Percentiles rank a stretch among this genome's conserved stretches.
Evolutionary conservation across 2,797 vertebrate species (phyloP).

Genomic region (Bradypodion ventrale): DNA sequence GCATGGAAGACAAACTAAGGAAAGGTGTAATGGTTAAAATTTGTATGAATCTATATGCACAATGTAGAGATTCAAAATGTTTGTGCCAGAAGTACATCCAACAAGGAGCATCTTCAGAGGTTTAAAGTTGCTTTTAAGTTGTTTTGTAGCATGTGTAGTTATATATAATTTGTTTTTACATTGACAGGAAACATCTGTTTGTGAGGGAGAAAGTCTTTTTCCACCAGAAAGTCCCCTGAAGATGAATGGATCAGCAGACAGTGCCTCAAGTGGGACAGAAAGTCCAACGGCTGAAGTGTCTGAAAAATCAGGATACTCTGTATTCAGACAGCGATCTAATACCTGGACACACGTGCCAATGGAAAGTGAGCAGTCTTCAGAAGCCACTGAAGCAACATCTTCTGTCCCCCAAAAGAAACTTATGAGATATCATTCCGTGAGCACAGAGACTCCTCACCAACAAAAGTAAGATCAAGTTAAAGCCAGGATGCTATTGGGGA

Average conservation of each 20-base stretch:
- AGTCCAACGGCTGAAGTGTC: constrained; percentile 65
- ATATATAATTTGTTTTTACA: constrained; percentile 15
- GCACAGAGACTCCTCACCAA: constrained; percentile 91
- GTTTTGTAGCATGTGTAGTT: fast-evolving
- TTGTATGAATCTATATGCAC: not conserved
- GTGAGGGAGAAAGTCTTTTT: constrained; percentile 71
- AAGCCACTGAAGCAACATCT: constrained; percentile 68
- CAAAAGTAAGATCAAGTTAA: constrained; percentile 85
- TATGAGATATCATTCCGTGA: constrained; percentile 95
- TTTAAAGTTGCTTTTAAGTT: not conserved
- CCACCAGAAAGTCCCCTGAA: constrained; percentile 75
- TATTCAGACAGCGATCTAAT: constrained; percentile 87
- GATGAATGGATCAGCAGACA: constrained; percentile 82
- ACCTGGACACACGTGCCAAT: constrained; percentile 87
- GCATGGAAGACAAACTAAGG: not conserved
- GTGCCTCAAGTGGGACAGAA: constrained; percentile 78
- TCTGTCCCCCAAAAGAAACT: constrained; percentile 87
- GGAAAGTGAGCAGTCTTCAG: constrained; percentile 72
- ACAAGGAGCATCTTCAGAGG: not conserved
- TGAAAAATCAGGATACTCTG: constrained; percentile 65
- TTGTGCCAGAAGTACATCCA: not conserved
- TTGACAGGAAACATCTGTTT: constrained; percentile 72
- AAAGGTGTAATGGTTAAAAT: not conserved
- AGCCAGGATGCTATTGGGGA: constrained; percentile 47
- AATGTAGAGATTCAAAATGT: not conserved